These are phyloP conservation scores for Agrilus mali DNA, from an alignment of 2,888 invertebrate species.

Conservation along the genomic window DNA sequence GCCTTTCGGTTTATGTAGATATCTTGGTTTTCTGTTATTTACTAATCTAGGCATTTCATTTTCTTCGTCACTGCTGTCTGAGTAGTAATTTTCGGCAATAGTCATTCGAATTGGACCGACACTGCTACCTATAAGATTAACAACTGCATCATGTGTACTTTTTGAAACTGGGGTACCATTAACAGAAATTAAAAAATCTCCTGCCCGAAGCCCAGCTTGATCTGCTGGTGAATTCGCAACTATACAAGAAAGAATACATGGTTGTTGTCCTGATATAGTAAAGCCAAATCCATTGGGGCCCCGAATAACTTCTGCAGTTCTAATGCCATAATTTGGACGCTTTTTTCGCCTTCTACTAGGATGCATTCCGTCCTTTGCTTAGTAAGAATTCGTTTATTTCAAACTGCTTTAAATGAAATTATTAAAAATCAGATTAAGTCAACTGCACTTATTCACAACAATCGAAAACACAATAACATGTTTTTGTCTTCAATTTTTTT, in stretches of 20 bases:
- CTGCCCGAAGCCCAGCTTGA: conserved; percentile 77
- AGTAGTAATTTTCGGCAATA: conserved; percentile 77
- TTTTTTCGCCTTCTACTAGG: conserved; percentile 54
- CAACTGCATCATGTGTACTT: conserved; percentile 86
- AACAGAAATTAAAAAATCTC: conserved; percentile 85
- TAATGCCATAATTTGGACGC: conserved; percentile 59
- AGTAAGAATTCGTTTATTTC: conserved; percentile 9
- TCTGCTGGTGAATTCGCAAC: conserved; percentile 85
- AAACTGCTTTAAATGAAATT: conserved; percentile 1
- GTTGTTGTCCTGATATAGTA: conserved; percentile 92
- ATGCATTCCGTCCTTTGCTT: conserved; percentile 35
- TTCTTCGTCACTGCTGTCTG: conserved; percentile 75
- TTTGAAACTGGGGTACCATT: conserved; percentile 87
- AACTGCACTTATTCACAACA: conserved; percentile 10
- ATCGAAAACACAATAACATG: conserved; percentile 15
- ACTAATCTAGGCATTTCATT: conserved; percentile 39
- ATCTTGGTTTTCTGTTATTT: conserved; percentile 47
- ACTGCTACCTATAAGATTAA: conserved; percentile 77
- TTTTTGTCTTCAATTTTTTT: conserved; percentile 23
- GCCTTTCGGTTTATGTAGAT: conserved; percentile 33
- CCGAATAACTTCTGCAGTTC: conserved; percentile 73
- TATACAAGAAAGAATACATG: conserved; percentile 89
- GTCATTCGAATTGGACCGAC: conserved; percentile 72
- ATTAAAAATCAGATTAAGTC: conserved; percentile 6
- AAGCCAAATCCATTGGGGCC: conserved; percentile 93